These are phyloP conservation scores for Fregetta grallaria DNA, from an alignment of 2,113 vertebrate species.

Conservation along the genomic window DNA sequence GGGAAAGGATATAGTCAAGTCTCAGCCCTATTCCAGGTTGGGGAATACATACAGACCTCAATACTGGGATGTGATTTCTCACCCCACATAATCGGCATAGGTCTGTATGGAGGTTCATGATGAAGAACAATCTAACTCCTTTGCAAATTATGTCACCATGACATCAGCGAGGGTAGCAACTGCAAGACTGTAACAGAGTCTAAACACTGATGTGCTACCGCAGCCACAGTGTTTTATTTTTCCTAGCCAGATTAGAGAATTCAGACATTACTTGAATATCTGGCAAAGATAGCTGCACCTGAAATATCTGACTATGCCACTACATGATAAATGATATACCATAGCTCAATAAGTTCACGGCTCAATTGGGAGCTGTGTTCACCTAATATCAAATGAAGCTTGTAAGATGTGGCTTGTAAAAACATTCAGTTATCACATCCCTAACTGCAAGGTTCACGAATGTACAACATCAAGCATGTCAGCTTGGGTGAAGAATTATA, in stretches of 20 bases:
- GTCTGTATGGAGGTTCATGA: neutral
- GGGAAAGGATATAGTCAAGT: neutral
- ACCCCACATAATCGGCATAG: neutral
- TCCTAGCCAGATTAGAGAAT: neutral
- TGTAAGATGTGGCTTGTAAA: neutral
- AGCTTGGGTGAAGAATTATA: neutral
- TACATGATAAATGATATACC: neutral
- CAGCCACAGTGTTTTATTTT: neutral
- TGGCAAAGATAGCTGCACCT: neutral
- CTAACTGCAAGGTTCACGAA: neutral
- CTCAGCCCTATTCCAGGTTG: neutral
- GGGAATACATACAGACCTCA: neutral
- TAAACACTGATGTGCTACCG: neutral
- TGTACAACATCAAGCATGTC: fast-evolving
- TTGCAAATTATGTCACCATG: neutral
- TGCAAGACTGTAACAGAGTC: neutral
- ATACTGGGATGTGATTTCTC: neutral
- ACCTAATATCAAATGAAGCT: neutral
- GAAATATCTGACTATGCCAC: fast-evolving
- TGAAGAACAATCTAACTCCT: fast-evolving
- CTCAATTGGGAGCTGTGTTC: neutral
- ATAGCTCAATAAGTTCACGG: neutral
- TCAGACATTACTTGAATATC: neutral
- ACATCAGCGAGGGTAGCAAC: neutral
- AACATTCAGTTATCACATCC: neutral